phyloP scores from a whole-genome alignment of 1,140 invertebrate species.

The silkworm (Bombyx mori) region ASM3026992v2 NC_085121.1:16202501-16203000 shows the following conservation, averaged over 20 bases:
- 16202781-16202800: slow-evolving; percentile 50
- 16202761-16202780: slow-evolving; percentile 49
- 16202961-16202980: slow-evolving; percentile 30
- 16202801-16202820: slow-evolving; percentile 50
- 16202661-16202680: slow-evolving; percentile 19
- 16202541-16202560: slow-evolving; percentile 30
- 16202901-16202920: slow-evolving; percentile 24
- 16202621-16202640: slow-evolving; percentile 23
- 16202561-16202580: slow-evolving; percentile 16
- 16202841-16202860: slow-evolving; percentile 60
- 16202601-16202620: slow-evolving; percentile 27
- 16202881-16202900: slow-evolving; percentile 66
- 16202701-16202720: slow-evolving; percentile 57
- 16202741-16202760: slow-evolving; percentile 43
- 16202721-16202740: slow-evolving; percentile 60
- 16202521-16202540: slow-evolving; percentile 19
- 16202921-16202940: slow-evolving; percentile 24
- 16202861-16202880: slow-evolving; percentile 66
- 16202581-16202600: slow-evolving; percentile 30
- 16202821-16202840: slow-evolving; percentile 31
- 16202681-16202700: slow-evolving; percentile 31
- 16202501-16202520: slow-evolving; percentile 13
- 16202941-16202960: slow-evolving; percentile 17
- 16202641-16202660: slow-evolving; percentile 15
- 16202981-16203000: slow-evolving; percentile 20